These are phyloP conservation scores for Apaloderma vittatum DNA, from an alignment of 2,113 vertebrate genomes.

Conservation along the genomic window DNA sequence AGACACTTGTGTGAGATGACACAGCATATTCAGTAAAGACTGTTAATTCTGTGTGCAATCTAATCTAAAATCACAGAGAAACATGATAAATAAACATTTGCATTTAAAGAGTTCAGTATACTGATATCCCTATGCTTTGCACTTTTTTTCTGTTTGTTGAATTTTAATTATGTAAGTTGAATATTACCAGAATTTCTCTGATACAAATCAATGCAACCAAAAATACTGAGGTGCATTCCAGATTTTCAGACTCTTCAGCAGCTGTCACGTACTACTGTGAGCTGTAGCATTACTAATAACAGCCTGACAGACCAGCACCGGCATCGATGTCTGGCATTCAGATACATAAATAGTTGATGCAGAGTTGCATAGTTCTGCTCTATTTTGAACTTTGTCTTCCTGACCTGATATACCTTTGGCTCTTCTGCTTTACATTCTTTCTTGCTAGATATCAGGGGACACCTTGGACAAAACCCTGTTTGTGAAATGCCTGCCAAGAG, in stretches of 20 bases:
- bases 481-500: background rate
- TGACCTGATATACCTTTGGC: background rate
- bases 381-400: background rate
- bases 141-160: background rate
- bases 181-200: background rate
- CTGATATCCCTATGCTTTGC: background rate
- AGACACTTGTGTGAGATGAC: background rate
- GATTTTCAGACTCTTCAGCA: background rate
- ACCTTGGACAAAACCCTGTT: background rate
- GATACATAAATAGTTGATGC: background rate
- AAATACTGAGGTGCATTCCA: background rate
- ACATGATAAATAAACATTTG: background rate
- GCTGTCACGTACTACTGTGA: background rate
- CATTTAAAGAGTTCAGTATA: background rate
- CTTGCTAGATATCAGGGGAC: background rate
- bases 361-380: background rate
- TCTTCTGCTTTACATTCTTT: constrained; percentile 4
- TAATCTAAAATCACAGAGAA: background rate
- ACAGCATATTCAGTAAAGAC: background rate
- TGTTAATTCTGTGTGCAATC: background rate
- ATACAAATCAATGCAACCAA: background rate
- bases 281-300: background rate
- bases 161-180: background rate
- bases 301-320: background rate
- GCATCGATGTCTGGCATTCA: background rate